Evolutionary conservation across 2,888 invertebrate genomes (phyloP).

Genomic region (Zaprionus bogoriensis): DNA sequence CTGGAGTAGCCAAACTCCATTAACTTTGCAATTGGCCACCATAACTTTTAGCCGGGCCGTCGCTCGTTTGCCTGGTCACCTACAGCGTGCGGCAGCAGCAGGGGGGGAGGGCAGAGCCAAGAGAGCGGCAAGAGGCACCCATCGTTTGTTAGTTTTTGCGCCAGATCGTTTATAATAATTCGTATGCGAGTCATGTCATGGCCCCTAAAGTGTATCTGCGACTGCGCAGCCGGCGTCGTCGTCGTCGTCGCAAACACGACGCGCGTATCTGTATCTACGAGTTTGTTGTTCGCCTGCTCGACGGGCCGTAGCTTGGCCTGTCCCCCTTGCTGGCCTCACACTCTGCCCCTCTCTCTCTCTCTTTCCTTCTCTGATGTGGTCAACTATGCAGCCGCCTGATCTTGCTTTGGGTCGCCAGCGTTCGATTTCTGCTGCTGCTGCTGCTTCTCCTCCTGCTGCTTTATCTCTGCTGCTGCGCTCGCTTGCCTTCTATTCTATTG

Average conservation of each 20-base stretch:
- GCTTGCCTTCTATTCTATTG: slow-evolving; percentile 53
- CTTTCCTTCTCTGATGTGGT: slow-evolving; percentile 48
- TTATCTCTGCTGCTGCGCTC: slow-evolving; percentile 23
- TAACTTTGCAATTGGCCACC: slow-evolving; percentile 79
- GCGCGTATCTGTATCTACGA: slow-evolving; percentile 72
- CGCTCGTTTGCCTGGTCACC: slow-evolving; percentile 40
- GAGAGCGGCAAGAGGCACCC: background rate
- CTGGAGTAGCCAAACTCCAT: slow-evolving; percentile 80
- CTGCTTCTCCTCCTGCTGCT: slow-evolving; percentile 27
- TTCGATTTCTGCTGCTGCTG: slow-evolving; percentile 35
- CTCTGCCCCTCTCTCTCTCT: background rate
- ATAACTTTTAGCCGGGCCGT: slow-evolving; percentile 64
- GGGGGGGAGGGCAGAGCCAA: background rate
- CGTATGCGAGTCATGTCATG: slow-evolving; percentile 81
- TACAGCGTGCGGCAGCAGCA: background rate
- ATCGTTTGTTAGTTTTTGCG: slow-evolving; percentile 74
- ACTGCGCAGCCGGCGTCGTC: slow-evolving; percentile 56
- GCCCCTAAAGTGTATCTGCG: slow-evolving; percentile 79
- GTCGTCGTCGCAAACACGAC: slow-evolving; percentile 38
- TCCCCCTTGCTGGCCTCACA: no score
- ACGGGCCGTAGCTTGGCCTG: slow-evolving; percentile 21
- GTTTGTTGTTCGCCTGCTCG: slow-evolving; percentile 27
- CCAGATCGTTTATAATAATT: slow-evolving; percentile 79
- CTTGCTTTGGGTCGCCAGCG: slow-evolving; percentile 64
- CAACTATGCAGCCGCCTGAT: slow-evolving; percentile 68